Evolutionary conservation across 2,888 invertebrate species (phyloP).

Genomic region (Catocala fraxini): DNA sequence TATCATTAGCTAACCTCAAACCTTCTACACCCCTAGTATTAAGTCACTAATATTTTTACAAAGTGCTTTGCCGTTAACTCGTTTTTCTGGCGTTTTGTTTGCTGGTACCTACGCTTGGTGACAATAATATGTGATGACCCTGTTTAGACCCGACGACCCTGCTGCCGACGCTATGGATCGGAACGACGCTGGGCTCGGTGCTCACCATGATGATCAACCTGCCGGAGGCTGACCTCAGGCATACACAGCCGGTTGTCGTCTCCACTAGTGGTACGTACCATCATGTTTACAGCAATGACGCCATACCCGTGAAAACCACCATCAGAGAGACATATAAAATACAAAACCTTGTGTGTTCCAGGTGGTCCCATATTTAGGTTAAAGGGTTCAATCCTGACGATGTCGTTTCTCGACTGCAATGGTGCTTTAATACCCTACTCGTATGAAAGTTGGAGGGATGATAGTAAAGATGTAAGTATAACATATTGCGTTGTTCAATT

Average conservation of each 20-base stretch:
- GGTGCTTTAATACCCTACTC: slow-evolving; percentile 97
- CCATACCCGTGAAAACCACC: not conserved
- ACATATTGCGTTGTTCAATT: not conserved
- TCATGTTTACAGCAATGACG: not conserved
- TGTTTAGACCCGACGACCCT: slow-evolving; percentile 92
- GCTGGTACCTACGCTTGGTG: too few species aligned
- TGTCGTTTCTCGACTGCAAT: slow-evolving; percentile 98
- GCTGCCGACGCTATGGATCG: slow-evolving; percentile 98
- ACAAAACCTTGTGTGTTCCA: slow-evolving; percentile 66
- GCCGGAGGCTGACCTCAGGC: slow-evolving; percentile 92
- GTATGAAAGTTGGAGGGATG: slow-evolving; percentile 97
- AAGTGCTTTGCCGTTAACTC: too few species aligned
- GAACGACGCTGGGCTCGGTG: slow-evolving; percentile 98
- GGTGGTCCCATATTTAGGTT: slow-evolving; percentile 98
- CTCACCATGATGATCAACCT: slow-evolving; percentile 96
- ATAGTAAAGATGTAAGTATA: slow-evolving; percentile 89
- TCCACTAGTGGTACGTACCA: slow-evolving; percentile 93
- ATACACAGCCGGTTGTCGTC: slow-evolving; percentile 95
- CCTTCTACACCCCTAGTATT: too few species aligned
- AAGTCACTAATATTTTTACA: too few species aligned
- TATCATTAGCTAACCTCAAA: too few species aligned
- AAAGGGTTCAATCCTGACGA: slow-evolving; percentile 97
- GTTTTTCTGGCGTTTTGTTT: too few species aligned
- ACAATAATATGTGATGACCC: not conserved
- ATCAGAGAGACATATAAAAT: too few species aligned